Percentiles rank a stretch among this genome's conserved stretches.
Conservation (phyloP, 2,888 invertebrate species). For the Acleris literana region DNA sequence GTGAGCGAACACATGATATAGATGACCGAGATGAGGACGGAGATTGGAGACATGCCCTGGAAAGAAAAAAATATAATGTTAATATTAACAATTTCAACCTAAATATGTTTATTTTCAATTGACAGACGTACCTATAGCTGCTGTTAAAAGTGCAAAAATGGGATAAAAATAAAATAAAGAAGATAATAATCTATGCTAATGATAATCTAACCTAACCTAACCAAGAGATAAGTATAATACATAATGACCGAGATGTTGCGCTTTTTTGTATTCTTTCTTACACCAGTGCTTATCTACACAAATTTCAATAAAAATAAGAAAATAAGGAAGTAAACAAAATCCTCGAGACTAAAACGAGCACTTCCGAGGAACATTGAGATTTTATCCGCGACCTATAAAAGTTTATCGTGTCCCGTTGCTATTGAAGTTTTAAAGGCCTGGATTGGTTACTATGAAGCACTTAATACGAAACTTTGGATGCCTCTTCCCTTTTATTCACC, state of each 20-base stretch:
- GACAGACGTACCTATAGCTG: too few relatives aligned
- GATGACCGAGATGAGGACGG: constrained; percentile 82
- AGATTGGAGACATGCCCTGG: constrained; percentile 85
- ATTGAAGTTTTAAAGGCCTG: constrained; percentile 14
- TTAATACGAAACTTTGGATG: too few relatives aligned
- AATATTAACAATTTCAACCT: too few relatives aligned
- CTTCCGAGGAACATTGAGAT: constrained; percentile 15
- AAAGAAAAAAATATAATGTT: constrained; percentile 49
- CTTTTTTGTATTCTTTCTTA: neutral
- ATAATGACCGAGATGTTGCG: too few relatives aligned
- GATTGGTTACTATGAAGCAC: neutral
- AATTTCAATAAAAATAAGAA: neutral
- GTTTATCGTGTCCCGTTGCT: constrained; percentile 21
- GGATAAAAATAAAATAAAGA: too few relatives aligned
- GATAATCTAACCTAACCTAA: too few relatives aligned
- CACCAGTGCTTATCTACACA: neutral
- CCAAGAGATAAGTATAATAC: too few relatives aligned
- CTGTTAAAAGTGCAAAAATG: too few relatives aligned
- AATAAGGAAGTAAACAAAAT: constrained; percentile 2
- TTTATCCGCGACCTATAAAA: constrained; percentile 30
- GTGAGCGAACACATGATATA: constrained; percentile 88
- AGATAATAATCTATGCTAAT: too few relatives aligned
- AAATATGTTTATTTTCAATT: too few relatives aligned
- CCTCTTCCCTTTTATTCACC: too few relatives aligned
- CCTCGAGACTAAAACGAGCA: constrained; percentile 15